Evolutionary conservation across 2,888 invertebrate species (phyloP).

Genomic region (Pandemis corylana): DNA sequence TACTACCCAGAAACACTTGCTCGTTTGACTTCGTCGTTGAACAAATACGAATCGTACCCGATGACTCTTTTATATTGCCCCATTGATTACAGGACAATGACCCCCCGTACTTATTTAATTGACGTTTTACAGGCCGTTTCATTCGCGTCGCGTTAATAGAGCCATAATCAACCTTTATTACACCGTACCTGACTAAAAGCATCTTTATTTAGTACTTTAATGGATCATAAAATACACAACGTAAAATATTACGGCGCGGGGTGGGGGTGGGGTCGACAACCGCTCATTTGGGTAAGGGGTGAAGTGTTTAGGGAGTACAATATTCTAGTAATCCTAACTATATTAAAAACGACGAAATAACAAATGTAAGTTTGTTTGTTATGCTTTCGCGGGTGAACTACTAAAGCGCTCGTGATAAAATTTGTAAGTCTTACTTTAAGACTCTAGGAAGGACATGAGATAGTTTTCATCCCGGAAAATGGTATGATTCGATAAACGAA

Average conservation of each 20-base stretch:
- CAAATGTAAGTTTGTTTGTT: too few species aligned
- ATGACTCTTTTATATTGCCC: not conserved
- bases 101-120: slow-evolving; percentile 10
- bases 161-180: slow-evolving; percentile 33
- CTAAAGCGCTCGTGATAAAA: too few species aligned
- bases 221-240: slow-evolving; percentile 34
- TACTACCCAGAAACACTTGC: too few species aligned
- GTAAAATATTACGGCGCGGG: slow-evolving; percentile 25
- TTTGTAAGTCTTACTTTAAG: too few species aligned
- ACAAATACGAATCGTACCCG: not conserved
- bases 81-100: not conserved
- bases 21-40: too few species aligned
- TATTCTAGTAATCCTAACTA: not conserved
- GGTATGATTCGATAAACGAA: too few species aligned
- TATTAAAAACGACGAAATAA: too few species aligned
- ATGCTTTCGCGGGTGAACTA: too few species aligned
- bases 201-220: slow-evolving; percentile 37
- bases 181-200: slow-evolving; percentile 23
- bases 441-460: too few species aligned
- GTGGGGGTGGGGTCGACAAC: slow-evolving; percentile 17
- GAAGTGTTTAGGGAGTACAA: not conserved
- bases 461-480: too few species aligned
- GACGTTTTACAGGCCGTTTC: slow-evolving; percentile 15
- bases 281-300: slow-evolving; percentile 14
- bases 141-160: slow-evolving; percentile 21